phyloP scores from a whole-genome alignment of 2,888 invertebrate genomes.

The Dynastes tityus region DNA sequence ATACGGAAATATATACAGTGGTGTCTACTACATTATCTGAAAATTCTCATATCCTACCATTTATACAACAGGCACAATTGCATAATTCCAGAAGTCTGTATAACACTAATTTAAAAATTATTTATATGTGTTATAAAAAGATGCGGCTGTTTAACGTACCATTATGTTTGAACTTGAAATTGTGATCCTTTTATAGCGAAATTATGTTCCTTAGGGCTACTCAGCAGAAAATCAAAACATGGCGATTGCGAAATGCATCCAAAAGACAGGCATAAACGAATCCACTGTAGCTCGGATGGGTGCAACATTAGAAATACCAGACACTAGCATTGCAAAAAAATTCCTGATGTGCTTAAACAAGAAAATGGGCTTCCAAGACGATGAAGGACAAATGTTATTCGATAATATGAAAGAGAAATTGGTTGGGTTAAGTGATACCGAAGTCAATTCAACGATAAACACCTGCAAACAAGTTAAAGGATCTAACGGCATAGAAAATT shows the following conservation, averaged over 20 bases:
- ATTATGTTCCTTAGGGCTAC: slow-evolving; percentile 12
- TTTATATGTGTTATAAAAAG: no score
- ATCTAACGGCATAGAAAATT: slow-evolving; percentile 51
- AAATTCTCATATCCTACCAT: no score
- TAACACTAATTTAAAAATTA: no score
- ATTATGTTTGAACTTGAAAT: no score
- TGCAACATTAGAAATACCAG: slow-evolving; percentile 52
- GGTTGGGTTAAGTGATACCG: slow-evolving; percentile 51
- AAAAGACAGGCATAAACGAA: slow-evolving; percentile 59
- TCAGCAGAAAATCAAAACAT: slow-evolving; percentile 37
- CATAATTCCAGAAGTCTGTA: no score
- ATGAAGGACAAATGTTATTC: slow-evolving; percentile 61
- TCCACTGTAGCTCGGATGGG: slow-evolving; percentile 57
- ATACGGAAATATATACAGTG: no score
- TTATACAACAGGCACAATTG: no score
- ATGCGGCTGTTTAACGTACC: no score
- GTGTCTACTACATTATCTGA: no score
- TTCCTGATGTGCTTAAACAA: slow-evolving; percentile 64
- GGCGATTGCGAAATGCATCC: slow-evolving; percentile 58
- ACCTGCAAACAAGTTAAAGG: slow-evolving; percentile 52
- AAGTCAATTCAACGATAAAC: slow-evolving; percentile 50
- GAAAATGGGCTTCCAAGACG: slow-evolving; percentile 62
- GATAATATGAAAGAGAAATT: slow-evolving; percentile 61
- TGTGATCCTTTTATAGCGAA: no score
- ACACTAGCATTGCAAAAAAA: slow-evolving; percentile 59